Conservation (phyloP, 2,797 vertebrate genomes). For the Acanthis flammea region DNA sequence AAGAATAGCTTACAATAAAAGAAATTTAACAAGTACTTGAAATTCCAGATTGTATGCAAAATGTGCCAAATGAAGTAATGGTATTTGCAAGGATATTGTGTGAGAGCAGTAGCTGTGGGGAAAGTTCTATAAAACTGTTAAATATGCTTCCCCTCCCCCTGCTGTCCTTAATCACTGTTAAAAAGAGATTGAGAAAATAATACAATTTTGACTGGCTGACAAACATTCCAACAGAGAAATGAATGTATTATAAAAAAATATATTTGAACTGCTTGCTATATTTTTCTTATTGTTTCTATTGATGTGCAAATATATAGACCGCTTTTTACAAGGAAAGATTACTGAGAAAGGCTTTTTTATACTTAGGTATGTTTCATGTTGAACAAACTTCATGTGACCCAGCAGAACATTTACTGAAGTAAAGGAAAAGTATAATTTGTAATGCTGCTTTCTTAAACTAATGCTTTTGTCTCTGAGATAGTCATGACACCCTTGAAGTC, state of each 20-base stretch:
- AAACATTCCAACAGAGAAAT: background rate
- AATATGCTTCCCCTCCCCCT: background rate
- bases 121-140: constrained; percentile 27
- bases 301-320: background rate
- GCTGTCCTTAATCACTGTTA: background rate
- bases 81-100: constrained; percentile 45
- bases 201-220: constrained; percentile 1
- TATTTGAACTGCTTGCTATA: background rate
- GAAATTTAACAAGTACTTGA: constrained; percentile 45
- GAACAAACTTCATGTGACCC: background rate
- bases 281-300: constrained; percentile 24
- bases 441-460: background rate
- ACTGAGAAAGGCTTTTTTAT: background rate
- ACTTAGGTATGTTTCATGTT: background rate
- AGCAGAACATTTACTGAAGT: background rate
- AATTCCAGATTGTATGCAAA: constrained; percentile 48
- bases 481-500: no score
- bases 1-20: constrained; percentile 42
- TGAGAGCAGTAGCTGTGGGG: constrained; percentile 35
- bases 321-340: background rate
- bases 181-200: constrained; percentile 18
- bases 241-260: background rate
- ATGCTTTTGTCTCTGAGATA: background rate
- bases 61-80: constrained; percentile 51
- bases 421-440: background rate